Percentiles rank a stretch among this genome's conserved stretches.
Conservation (phyloP, 1,140 invertebrate genomes). For the Zaprionus inermis region DNA sequence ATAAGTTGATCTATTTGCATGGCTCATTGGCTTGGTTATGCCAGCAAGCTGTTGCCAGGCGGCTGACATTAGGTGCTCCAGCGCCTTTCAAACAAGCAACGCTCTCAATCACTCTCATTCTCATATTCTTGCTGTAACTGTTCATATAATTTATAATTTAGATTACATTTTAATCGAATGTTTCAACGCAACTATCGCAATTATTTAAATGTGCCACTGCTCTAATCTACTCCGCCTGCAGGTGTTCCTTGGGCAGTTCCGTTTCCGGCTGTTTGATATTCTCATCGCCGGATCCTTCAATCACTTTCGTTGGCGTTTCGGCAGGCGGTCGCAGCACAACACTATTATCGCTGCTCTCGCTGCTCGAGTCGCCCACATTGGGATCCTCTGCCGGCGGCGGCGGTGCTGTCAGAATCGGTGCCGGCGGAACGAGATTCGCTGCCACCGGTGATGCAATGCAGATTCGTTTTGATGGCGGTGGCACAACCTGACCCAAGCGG, state of each 20-base stretch:
- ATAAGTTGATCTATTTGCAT: slow-evolving; percentile 46
- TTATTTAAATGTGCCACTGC: slow-evolving; percentile 51
- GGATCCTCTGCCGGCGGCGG: slow-evolving; percentile 60
- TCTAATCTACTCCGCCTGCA: slow-evolving; percentile 24
- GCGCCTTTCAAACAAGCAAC: slow-evolving; percentile 7
- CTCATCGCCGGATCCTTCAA: slow-evolving; percentile 58
- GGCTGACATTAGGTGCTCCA: neutral
- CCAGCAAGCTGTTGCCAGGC: slow-evolving; percentile 21
- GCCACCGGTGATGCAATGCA: slow-evolving; percentile 42
- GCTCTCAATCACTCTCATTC: too few species aligned
- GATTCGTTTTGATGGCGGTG: slow-evolving; percentile 69
- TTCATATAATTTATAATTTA: slow-evolving; percentile 55
- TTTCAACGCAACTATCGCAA: slow-evolving; percentile 55
- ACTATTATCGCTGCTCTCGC: slow-evolving; percentile 70
- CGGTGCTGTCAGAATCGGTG: slow-evolving; percentile 27
- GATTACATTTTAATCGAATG: slow-evolving; percentile 40
- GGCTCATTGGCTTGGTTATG: slow-evolving; percentile 49
- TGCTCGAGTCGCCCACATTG: slow-evolving; percentile 71
- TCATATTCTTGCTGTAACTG: slow-evolving; percentile 17
- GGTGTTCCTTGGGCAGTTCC: slow-evolving; percentile 41
- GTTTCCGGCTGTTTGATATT: neutral
- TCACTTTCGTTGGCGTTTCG: slow-evolving; percentile 45
- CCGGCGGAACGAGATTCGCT: slow-evolving; percentile 46
- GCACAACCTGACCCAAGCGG: slow-evolving; percentile 63
- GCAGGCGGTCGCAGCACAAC: slow-evolving; percentile 56